phyloP scores from a whole-genome alignment of 2,113 vertebrate genomes.

The Ameiurus melas region DNA sequence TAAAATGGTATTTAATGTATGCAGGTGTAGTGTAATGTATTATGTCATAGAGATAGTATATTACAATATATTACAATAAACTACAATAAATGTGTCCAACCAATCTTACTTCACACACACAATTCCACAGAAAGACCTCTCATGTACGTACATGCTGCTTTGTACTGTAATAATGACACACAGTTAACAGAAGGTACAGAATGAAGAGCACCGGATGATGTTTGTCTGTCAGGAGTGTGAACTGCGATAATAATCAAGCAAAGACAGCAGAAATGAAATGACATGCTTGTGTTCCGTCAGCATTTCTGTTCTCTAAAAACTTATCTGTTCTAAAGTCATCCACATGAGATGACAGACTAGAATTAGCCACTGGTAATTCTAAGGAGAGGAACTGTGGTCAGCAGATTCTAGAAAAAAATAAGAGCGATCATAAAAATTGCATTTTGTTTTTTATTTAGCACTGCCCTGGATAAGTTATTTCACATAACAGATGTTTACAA shows the following conservation, averaged over 20 bases:
- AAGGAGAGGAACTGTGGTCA: background rate
- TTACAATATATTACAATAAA: background rate
- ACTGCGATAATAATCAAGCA: constrained; percentile 47
- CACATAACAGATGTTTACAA: too few relatives aligned
- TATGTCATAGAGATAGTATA: background rate
- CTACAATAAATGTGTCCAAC: background rate
- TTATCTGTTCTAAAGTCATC: constrained; percentile 27
- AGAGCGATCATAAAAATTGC: too few relatives aligned
- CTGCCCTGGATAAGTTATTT: too few relatives aligned
- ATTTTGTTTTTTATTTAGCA: too few relatives aligned
- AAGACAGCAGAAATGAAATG: constrained; percentile 35
- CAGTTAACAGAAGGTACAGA: constrained; percentile 13
- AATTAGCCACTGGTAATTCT: background rate
- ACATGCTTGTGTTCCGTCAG: constrained; percentile 31
- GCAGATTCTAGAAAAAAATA: background rate
- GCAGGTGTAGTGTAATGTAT: background rate
- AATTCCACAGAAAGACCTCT: background rate
- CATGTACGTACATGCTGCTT: background rate
- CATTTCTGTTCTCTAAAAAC: constrained; percentile 39
- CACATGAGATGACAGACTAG: background rate
- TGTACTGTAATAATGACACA: background rate
- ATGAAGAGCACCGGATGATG: constrained; percentile 15
- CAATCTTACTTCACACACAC: background rate
- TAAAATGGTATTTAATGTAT: background rate
- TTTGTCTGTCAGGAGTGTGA: constrained; percentile 36